Evolutionary conservation across 2,888 invertebrate species (phyloP).

Genomic region (Tachina grossa): DNA sequence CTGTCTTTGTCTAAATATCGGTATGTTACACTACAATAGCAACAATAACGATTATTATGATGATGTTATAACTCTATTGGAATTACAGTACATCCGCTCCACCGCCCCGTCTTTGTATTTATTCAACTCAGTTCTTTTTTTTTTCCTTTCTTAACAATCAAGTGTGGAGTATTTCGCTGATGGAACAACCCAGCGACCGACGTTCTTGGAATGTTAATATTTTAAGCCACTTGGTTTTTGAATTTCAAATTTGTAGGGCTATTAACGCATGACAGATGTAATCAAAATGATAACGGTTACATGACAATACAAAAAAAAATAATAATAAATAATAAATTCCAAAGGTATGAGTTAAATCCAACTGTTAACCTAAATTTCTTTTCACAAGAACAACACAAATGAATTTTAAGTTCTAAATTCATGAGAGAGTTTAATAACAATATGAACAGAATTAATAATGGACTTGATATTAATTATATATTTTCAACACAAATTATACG

Average conservation of each 20-base stretch:
- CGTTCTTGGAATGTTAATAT: conserved; percentile 53
- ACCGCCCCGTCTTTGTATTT: not conserved
- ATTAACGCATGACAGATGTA: conserved; percentile 69
- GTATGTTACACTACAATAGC: conserved; percentile 46
- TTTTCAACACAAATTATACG: not conserved
- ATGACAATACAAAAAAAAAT: conserved; percentile 38
- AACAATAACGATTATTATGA: conserved; percentile 9
- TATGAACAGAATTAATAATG: not conserved
- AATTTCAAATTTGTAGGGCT: conserved; percentile 54
- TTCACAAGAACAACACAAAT: conserved; percentile 9
- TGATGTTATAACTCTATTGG: conserved; percentile 30
- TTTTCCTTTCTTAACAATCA: conserved; percentile 2
- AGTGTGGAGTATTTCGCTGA: conserved; percentile 1
- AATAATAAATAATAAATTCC: not conserved
- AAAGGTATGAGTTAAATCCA: not conserved
- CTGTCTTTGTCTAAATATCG: conserved; percentile 15
- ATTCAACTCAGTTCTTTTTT: not conserved
- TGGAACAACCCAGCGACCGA: not conserved
- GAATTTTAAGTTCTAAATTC: conserved; percentile 7
- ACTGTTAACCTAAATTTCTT: conserved; percentile 47
- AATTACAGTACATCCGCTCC: conserved; percentile 1
- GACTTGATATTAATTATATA: not conserved
- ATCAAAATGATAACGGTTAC: conserved; percentile 70
- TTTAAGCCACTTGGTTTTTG: not conserved
- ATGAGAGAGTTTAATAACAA: not conserved